A percentile compares a stretch with the other conserved stretches of the same genome.
Conservation (phyloP, 2,113 vertebrate species). For the Vicugna pacos region DNA sequence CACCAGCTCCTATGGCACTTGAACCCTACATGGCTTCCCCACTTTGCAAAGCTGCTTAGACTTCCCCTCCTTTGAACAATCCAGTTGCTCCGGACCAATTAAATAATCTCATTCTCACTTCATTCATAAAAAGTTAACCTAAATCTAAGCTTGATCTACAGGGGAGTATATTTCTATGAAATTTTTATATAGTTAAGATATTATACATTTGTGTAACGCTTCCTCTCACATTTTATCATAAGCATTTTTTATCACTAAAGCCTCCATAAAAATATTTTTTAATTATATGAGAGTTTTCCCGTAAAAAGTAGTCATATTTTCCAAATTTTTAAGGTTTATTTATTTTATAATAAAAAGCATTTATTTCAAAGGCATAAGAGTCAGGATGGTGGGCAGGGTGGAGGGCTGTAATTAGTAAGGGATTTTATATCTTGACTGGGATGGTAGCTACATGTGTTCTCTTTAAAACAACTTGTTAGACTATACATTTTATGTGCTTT, state of each 20-base stretch:
- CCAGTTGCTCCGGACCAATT: not conserved
- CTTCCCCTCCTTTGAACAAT: not conserved
- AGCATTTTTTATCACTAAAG: conserved; percentile 29
- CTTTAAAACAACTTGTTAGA: conserved; percentile 11
- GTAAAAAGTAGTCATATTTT: conserved; percentile 39
- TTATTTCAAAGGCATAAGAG: conserved; percentile 38
- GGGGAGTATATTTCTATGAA: not conserved
- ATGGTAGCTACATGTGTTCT: not conserved
- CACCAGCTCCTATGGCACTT: not conserved
- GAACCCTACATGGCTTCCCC: not conserved
- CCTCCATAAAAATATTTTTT: not conserved
- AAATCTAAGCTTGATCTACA: not conserved
- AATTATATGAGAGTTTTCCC: not conserved
- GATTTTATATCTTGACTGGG: not conserved
- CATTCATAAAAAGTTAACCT: not conserved
- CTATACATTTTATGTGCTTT: not conserved
- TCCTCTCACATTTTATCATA: conserved; percentile 13
- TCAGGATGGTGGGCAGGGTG: not conserved
- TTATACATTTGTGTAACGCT: not conserved
- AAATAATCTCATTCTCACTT: conserved; percentile 30
- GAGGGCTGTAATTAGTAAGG: not conserved
- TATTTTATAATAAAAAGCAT: conserved; percentile 14
- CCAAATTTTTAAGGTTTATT: conserved; percentile 25
- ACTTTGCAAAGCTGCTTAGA: not conserved
- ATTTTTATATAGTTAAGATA: not conserved